Percentiles rank a stretch among this genome's conserved stretches.
phyloP scores from a whole-genome alignment of 2,888 invertebrate genomes.

The Cataglyphis cursor region DNA sequence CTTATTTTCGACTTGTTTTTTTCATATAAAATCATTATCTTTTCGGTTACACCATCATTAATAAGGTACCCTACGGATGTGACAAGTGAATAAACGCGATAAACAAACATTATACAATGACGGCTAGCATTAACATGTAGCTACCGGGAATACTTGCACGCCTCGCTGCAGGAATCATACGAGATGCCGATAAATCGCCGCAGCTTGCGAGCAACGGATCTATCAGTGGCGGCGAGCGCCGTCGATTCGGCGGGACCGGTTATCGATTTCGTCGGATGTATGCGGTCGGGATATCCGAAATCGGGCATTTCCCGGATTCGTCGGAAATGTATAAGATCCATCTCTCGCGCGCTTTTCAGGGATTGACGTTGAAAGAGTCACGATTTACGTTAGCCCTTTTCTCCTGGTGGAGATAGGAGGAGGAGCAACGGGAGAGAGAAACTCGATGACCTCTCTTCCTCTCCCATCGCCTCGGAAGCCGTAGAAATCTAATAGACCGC shows the following conservation, averaged over 20 bases:
- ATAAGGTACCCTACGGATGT: neutral
- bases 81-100: neutral
- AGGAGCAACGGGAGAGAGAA: constrained; percentile 24
- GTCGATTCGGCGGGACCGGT: constrained; percentile 59
- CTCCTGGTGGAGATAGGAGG: constrained; percentile 39
- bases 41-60: neutral
- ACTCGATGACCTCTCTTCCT: neutral
- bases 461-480: constrained; percentile 72
- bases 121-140: constrained; percentile 25
- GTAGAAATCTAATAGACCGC: constrained; percentile 84
- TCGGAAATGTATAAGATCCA: constrained; percentile 73
- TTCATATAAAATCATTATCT: neutral
- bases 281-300: constrained; percentile 58
- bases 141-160: constrained; percentile 18
- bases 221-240: neutral
- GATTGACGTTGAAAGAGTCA: constrained; percentile 78
- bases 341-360: constrained; percentile 74
- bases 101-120: constrained; percentile 50
- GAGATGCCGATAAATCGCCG: constrained; percentile 57
- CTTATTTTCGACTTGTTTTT: neutral
- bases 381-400: constrained; percentile 73
- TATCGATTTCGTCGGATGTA: constrained; percentile 68
- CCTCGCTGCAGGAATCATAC: constrained; percentile 50
- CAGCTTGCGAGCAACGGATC: constrained; percentile 39
- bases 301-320: constrained; percentile 48